Base-by-base conservation (phyloP, 1,140 invertebrate species). In the Luehdorfia chinensis region DNA sequence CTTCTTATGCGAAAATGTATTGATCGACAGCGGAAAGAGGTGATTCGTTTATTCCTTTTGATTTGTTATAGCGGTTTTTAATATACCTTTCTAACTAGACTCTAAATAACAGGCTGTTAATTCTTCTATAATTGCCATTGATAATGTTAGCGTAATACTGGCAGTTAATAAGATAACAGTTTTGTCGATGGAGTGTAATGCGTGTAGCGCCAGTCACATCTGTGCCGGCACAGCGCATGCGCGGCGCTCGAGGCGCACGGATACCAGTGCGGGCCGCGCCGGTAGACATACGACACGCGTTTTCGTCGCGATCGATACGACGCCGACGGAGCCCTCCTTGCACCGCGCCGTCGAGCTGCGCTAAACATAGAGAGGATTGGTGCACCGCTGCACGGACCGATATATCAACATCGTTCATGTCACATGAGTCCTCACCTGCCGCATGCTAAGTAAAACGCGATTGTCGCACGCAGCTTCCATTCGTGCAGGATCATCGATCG, bases 191-290 rank as follows among this genome's bases (percentile, higher is more conserved):
- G 23, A 7, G 21, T 13, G 34, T 12, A 21, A n/a, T 9, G 23
- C 23, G 32, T 39, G 39, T 25, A 33, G 36, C 48, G 50, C 11
- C 48, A 56, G 65, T 63, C 36, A 34, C 41, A 54, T 47, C 47
- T 27, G 50, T 49, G 65, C 48, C 47, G 45, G 52, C 58, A 66
- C 16, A 50, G 68, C 75, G 74, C 72, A 9, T 75, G 78, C 75
- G 77, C 76, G 75, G 58, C 55, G 60, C 8, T 11, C 12, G 46
- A 34, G 48, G 48, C 58, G 68, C 55, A 59, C 55, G 51, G 56
- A 52, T 37, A 65, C 62, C 77, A 79, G 84, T 84, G 67, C 66
- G 74, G 75, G 69, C 61, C 70, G 73, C 78, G 77, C 68, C 70
- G 71, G 73, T 74, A 69, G 59, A 70, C 72, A 73, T 69, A 70